Percentiles rank a stretch among this genome's conserved stretches.
phyloP scores from a whole-genome alignment of 2,888 invertebrate genomes.

The Pollenia amentaria region DNA sequence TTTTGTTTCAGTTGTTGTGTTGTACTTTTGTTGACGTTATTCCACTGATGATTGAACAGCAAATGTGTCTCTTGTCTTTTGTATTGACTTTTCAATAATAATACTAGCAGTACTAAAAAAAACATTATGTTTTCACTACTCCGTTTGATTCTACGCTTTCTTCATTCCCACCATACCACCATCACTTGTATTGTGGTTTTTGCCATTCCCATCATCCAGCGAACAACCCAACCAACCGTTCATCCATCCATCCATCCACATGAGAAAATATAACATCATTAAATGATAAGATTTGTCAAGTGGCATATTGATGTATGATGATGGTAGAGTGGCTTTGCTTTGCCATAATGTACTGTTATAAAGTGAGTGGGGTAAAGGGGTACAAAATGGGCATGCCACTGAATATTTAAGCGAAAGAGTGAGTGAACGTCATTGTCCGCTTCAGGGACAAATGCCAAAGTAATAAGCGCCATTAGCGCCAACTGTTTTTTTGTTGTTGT shows the following conservation, averaged over 20 bases:
- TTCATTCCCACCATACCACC: slow-evolving; percentile 44
- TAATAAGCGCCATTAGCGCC: slow-evolving; percentile 74
- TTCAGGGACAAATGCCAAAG: slow-evolving; percentile 72
- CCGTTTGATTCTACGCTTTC: slow-evolving; percentile 27
- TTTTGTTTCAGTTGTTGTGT: slow-evolving; percentile 37
- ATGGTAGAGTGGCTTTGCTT: slow-evolving; percentile 6
- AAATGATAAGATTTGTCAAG: slow-evolving; percentile 73
- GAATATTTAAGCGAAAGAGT: slow-evolving; percentile 17
- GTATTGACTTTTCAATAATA: background rate
- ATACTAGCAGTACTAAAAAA: background rate
- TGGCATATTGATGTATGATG: slow-evolving; percentile 59
- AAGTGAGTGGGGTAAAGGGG: background rate
- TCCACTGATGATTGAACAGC: slow-evolving; percentile 32
- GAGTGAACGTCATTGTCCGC: slow-evolving; percentile 65
- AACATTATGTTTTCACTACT: slow-evolving; percentile 35
- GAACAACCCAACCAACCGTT: background rate
- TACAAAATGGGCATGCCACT: slow-evolving; percentile 6
- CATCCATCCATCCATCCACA: slow-evolving; percentile 29
- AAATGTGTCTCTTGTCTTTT: slow-evolving; percentile 40
- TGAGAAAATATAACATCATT: slow-evolving; percentile 63
- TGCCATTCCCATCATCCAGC: slow-evolving; percentile 40
- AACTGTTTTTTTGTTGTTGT: slow-evolving; percentile 25
- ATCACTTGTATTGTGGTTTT: slow-evolving; percentile 35
- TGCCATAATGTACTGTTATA: slow-evolving; percentile 9
- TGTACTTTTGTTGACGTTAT: slow-evolving; percentile 19